Base-by-base conservation (phyloP, 2,113 vertebrate species). In the Chitala chitala region DNA sequence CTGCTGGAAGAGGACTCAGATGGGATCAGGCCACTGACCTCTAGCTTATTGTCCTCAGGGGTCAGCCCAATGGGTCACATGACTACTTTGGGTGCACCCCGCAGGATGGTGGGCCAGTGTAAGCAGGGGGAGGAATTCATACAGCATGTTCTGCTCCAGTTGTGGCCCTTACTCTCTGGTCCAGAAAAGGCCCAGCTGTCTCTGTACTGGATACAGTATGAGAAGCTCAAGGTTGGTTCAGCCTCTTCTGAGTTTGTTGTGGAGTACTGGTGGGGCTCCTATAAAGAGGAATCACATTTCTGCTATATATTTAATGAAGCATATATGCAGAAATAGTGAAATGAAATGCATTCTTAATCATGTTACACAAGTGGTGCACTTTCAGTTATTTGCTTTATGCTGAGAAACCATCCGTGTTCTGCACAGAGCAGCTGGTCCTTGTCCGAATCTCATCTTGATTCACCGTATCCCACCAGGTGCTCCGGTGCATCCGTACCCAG, bases 91-190 rank as follows among this genome's bases (percentile, higher is more conserved):
- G 83, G 73, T 40, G 81, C 85, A 78, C 38, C 66, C 24, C 85
- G 84, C 74, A 90, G 82, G 81, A 85, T 82, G 53, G 74, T 83
- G 17, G 93, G 93, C 2, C 92, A 95, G 40, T 85, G 58, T 42
- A 95, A 90, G 56, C 93, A 92, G 69, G 96, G 96, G 1, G 96
- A 98, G 78, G 90, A 88, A 73, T 96, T 99, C 79, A 82, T 99
- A 76, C 89, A 89, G 58, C 92, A 91, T 8, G 66, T 94, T 71
- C 90, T 98, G 55, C 87, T 88, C 33, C 87, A 90, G 73, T 81
- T 91, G 0, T 83, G 91, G 66, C 92, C 85, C 0, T 69, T 93
- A 1, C 85, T 95, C 78, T 79, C 91, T 12, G 84, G 81, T 65
- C 76, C 83, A 38, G 90, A 94, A 72, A 88, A 89, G 79, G 84